Evolutionary conservation across 2,888 invertebrate species (phyloP).

Genomic region (Scaptodrosophila latifasciaeformis): DNA sequence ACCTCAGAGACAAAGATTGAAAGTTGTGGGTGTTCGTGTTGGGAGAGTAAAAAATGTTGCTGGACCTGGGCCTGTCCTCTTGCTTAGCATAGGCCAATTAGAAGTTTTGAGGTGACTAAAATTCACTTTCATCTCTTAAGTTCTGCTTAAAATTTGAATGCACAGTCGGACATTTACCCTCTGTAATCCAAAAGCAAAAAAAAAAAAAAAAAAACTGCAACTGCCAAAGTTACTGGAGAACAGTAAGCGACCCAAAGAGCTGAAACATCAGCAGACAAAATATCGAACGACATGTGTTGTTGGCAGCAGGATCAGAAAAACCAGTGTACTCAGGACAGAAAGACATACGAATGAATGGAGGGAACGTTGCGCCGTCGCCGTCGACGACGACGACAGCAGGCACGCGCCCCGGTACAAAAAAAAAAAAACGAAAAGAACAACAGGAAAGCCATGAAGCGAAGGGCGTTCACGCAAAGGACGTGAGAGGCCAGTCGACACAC

Average conservation of each 20-base stretch:
- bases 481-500: constrained; percentile 45
- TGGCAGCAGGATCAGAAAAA: constrained; percentile 16
- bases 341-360: not conserved
- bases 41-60: constrained; percentile 33
- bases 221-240: too few species aligned
- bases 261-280: too few species aligned
- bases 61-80: constrained; percentile 26
- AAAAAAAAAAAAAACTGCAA: too few species aligned
- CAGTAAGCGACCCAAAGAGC: too few species aligned
- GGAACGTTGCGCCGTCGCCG: constrained; percentile 3
- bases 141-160: too few species aligned
- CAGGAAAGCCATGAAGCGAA: constrained; percentile 12
- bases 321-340: constrained; percentile 2
- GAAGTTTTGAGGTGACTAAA: not conserved
- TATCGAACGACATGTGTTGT: constrained; percentile 51
- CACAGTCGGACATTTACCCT: too few species aligned
- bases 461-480: not conserved
- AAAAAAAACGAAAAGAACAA: constrained; percentile 21
- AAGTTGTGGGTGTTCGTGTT: constrained; percentile 6
- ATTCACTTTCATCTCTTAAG: too few species aligned
- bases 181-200: too few species aligned
- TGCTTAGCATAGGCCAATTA: not conserved
- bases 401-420: constrained; percentile 65
- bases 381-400: constrained; percentile 68
- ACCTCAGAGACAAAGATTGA: not conserved